phyloP scores from a whole-genome alignment of 2,113 vertebrate species.

The Petaurus breviceps region DNA sequence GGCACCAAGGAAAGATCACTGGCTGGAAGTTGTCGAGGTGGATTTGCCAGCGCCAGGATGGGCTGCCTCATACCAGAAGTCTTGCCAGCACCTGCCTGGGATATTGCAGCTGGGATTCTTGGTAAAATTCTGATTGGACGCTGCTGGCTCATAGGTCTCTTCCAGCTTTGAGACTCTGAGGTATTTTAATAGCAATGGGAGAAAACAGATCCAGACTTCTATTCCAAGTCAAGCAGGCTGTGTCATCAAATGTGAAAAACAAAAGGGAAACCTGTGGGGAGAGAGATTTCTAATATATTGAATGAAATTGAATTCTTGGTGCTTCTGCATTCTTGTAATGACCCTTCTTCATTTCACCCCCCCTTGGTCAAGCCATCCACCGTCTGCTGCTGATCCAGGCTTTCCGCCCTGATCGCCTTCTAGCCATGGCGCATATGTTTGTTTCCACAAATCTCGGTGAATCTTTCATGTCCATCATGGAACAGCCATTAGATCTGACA shows the following conservation, averaged over 20 bases:
- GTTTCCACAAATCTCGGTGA: constrained; percentile 96
- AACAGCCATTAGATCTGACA: constrained; percentile 96
- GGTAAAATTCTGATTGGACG: background rate
- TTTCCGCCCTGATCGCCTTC: constrained; percentile 94
- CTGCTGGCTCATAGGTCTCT: background rate
- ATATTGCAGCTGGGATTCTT: background rate
- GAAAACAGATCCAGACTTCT: background rate
- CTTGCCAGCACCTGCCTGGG: background rate
- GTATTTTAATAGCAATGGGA: too few relatives aligned
- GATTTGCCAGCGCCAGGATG: background rate
- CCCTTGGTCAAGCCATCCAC: constrained; percentile 95
- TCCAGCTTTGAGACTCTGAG: background rate
- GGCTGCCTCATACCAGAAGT: background rate
- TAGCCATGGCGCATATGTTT: constrained; percentile 96
- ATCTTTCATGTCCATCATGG: constrained; percentile 96
- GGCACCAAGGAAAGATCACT: background rate
- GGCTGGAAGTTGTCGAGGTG: background rate
- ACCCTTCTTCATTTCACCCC: constrained; percentile 80
- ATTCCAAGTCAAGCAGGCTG: background rate
- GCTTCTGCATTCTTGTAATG: background rate
- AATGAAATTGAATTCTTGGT: fast-evolving
- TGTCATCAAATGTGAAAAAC: background rate
- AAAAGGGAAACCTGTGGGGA: fast-evolving
- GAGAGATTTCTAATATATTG: fast-evolving
- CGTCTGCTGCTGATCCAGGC: constrained; percentile 95